phyloP scores from a whole-genome alignment of 2,113 vertebrate species.

The Nanorana parkeri region DNA sequence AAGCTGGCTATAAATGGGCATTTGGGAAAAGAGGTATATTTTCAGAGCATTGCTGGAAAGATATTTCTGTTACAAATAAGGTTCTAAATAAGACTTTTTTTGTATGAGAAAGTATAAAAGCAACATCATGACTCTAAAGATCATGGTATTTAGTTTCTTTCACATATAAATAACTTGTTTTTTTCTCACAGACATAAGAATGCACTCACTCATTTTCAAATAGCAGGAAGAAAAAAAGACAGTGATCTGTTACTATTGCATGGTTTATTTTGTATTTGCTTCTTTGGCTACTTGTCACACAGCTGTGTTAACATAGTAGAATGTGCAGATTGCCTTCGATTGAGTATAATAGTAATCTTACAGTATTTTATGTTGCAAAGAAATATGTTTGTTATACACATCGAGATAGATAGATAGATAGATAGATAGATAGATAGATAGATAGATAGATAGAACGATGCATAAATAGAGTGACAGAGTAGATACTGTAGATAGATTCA shows the following conservation, averaged over 20 bases:
- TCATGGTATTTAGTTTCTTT: conserved; percentile 22
- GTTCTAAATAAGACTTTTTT: conserved; percentile 41
- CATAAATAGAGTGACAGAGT: too few species aligned
- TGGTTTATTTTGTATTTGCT: not conserved
- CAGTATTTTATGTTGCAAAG: too few species aligned
- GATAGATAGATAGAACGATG: too few species aligned
- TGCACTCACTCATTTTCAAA: conserved; percentile 2
- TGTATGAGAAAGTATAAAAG: conserved; percentile 39
- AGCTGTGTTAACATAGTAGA: not conserved
- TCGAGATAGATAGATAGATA: too few species aligned
- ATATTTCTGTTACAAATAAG: conserved; percentile 3
- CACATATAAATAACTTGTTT: conserved; percentile 9
- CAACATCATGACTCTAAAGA: conserved; percentile 18
- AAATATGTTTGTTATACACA: too few species aligned
- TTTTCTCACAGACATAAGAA: conserved; percentile 38
- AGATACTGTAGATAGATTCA: too few species aligned
- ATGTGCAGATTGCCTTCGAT: not conserved
- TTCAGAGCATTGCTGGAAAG: conserved; percentile 16
- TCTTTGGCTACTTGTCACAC: not conserved
- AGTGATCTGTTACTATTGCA: not conserved
- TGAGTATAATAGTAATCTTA: too few species aligned
- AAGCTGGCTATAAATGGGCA: conserved; percentile 17
- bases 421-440: too few species aligned
- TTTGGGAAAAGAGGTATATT: conserved; percentile 25
- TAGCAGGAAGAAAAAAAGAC: not conserved